A percentile compares a stretch with the other conserved stretches of the same genome.
These are phyloP conservation scores for Andrena flavipes DNA, from an alignment of 2,888 invertebrate genomes.

Conservation along the genomic window DNA sequence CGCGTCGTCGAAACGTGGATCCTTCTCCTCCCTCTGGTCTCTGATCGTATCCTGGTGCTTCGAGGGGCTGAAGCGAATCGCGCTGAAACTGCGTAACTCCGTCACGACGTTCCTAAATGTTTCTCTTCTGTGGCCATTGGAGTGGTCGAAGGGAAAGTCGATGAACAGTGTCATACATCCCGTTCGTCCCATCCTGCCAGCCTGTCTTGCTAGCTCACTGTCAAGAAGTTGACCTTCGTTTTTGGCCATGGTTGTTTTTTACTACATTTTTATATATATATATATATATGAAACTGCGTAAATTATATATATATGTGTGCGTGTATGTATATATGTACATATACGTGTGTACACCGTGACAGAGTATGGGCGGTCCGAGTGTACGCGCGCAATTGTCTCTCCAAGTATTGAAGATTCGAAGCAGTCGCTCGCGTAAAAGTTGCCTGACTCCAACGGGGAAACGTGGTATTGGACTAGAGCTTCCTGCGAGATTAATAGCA, in stretches of 20 bases:
- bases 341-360: conserved; percentile 51
- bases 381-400: conserved; percentile 52
- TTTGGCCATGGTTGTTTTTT: conserved; percentile 93
- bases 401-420: not conserved
- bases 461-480: not conserved
- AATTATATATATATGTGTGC: conserved; percentile 64
- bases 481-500: not conserved
- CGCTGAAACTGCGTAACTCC: conserved; percentile 31
- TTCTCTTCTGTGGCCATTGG: not conserved
- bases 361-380: conserved; percentile 64
- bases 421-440: not conserved
- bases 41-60: conserved; percentile 42
- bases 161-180: conserved; percentile 35
- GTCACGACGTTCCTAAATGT: conserved; percentile 5
- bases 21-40: conserved; percentile 44
- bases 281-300: conserved; percentile 72
- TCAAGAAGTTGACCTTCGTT: conserved; percentile 98
- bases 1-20: conserved; percentile 10
- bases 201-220: conserved; percentile 86
- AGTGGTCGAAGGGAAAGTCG: conserved; percentile 41
- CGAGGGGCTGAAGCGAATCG: conserved; percentile 29
- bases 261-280: conserved; percentile 83
- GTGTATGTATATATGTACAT: conserved; percentile 57
- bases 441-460: not conserved
- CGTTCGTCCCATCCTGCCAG: conserved; percentile 75